Evolutionary conservation across 2,888 invertebrate genomes (phyloP).

Genomic region (Sinohyriopsis cumingii): DNA sequence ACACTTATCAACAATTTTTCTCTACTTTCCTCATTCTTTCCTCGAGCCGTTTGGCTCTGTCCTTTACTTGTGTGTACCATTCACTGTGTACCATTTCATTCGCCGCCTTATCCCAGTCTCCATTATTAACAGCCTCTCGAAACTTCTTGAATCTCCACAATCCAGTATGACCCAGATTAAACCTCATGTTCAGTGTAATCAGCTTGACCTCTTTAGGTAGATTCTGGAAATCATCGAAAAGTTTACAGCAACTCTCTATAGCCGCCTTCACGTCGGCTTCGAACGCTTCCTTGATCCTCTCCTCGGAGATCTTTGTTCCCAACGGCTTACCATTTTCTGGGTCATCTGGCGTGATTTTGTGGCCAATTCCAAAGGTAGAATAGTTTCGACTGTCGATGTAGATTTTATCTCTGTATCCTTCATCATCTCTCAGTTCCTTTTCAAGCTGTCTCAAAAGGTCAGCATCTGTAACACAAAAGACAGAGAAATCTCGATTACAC

Average conservation of each 20-base stretch:
- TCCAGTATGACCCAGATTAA: constrained; percentile 9
- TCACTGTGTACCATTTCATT: constrained; percentile 14
- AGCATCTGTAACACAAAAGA: no score
- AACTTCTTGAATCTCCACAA: constrained; percentile 8
- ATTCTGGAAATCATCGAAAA: neutral
- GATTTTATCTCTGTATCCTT: constrained; percentile 7
- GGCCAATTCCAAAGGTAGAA: constrained; percentile 19
- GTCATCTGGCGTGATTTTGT: constrained; percentile 9
- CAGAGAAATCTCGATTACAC: no score
- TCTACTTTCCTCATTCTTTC: constrained; percentile 16
- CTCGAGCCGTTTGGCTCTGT: constrained; percentile 8
- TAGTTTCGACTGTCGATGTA: constrained; percentile 7
- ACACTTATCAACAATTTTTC: neutral
- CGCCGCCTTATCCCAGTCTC: constrained; percentile 14
- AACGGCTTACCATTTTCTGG: constrained; percentile 10
- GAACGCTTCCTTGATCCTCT: constrained; percentile 9
- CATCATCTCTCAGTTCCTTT: constrained; percentile 8
- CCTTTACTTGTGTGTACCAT: constrained; percentile 12
- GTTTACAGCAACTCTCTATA: neutral
- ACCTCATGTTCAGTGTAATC: constrained; percentile 15
- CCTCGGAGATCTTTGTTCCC: constrained; percentile 2
- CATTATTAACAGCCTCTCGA: constrained; percentile 5
- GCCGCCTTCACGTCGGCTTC: constrained; percentile 8
- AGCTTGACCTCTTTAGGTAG: constrained; percentile 13
- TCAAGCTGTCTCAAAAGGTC: no score